These are phyloP conservation scores for Heliconius eleuchia DNA, from an alignment of 1,140 invertebrate species.

Conservation along the genomic window DNA sequence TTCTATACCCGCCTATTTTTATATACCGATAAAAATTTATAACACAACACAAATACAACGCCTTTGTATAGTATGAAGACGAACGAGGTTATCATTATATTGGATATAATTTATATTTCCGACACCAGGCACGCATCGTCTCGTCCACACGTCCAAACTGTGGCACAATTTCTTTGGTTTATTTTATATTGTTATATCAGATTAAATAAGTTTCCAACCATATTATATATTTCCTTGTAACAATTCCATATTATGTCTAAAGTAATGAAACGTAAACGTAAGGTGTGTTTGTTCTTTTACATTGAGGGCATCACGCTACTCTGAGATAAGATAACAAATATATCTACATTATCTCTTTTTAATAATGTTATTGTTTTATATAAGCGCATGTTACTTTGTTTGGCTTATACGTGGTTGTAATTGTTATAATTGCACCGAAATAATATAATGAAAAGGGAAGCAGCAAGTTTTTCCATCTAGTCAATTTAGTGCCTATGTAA, in stretches of 20 bases:
- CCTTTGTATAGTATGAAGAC: too few species aligned
- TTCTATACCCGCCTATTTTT: too few species aligned
- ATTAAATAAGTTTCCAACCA: neutral
- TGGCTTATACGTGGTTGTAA: conserved; percentile 8
- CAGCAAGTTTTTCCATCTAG: neutral
- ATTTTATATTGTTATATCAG: neutral
- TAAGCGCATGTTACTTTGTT: conserved; percentile 6
- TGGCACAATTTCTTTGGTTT: neutral
- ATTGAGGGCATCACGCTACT: conserved; percentile 22
- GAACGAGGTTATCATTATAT: too few species aligned
- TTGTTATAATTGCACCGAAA: neutral
- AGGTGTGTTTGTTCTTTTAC: conserved; percentile 3
- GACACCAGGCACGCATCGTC: too few species aligned
- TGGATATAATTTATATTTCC: too few species aligned
- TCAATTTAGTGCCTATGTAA: neutral
- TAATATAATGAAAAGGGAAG: too few species aligned
- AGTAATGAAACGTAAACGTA: neutral
- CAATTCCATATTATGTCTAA: neutral
- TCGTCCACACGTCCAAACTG: neutral
- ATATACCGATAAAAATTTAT: too few species aligned
- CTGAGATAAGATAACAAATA: conserved; percentile 21
- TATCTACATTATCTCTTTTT: conserved; percentile 6
- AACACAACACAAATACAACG: too few species aligned
- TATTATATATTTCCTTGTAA: neutral
- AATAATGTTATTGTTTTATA: conserved; percentile 26